phyloP scores from a whole-genome alignment of 1,140 invertebrate genomes.

The Aphis gossypii region DNA sequence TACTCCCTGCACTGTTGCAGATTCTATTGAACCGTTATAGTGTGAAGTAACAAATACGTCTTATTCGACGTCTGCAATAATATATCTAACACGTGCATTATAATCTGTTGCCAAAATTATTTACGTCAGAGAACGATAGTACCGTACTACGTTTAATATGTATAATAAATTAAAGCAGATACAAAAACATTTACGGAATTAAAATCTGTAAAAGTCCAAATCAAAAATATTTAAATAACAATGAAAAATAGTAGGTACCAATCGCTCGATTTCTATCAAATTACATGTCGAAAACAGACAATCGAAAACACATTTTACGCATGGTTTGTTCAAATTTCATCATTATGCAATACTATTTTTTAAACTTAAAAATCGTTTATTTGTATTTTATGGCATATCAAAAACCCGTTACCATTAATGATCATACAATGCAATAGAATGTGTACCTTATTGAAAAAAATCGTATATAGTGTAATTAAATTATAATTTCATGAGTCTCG shows the following conservation, averaged over 20 bases:
- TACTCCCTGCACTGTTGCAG: neutral
- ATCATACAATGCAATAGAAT: neutral
- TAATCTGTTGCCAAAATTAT: neutral
- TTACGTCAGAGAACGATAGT: neutral
- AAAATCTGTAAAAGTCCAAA: neutral
- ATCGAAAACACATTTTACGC: constrained; percentile 7
- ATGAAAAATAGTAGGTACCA: neutral
- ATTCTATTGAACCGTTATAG: neutral
- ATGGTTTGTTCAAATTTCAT: neutral
- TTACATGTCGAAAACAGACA: neutral
- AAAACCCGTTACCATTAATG: constrained; percentile 2
- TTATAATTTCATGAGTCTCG: neutral
- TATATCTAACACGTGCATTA: neutral
- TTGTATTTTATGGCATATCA: neutral
- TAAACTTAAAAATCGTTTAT: neutral
- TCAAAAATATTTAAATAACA: neutral
- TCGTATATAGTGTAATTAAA: constrained; percentile 6
- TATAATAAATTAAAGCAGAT: neutral
- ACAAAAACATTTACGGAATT: neutral
- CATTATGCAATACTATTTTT: neutral
- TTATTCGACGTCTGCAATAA: neutral
- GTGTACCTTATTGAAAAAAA: neutral
- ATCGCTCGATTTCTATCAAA: neutral
- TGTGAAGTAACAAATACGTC: neutral
- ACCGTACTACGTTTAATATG: neutral